These are phyloP conservation scores for Seriola quinqueradiata DNA, from an alignment of 2,113 vertebrate genomes.

Conservation along the genomic window DNA sequence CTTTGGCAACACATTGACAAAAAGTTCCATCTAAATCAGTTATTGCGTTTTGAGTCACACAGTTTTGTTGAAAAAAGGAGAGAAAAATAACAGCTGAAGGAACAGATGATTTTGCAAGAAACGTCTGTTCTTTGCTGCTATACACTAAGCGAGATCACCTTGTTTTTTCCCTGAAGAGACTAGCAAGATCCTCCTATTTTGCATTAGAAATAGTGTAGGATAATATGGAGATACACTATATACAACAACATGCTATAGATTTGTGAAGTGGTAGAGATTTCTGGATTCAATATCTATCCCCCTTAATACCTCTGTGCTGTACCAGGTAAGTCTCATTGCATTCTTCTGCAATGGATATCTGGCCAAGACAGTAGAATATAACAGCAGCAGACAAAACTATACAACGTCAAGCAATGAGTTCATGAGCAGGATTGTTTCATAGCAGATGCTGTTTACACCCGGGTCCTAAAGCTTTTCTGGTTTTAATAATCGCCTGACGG, in stretches of 20 bases:
- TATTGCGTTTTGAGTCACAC: slow-evolving; percentile 42
- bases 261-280: background rate
- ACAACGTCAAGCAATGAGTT: background rate
- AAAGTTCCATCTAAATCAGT: slow-evolving; percentile 29
- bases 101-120: background rate
- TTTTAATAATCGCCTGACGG: no score
- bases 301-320: no score
- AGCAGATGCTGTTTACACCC: no score
- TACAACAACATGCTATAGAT: background rate
- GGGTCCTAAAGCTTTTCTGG: no score
- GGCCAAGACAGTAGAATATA: background rate
- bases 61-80: slow-evolving; percentile 11
- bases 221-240: background rate
- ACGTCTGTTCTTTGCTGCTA: background rate
- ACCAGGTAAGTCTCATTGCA: background rate
- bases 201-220: no score
- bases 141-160: background rate
- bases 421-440: no score
- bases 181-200: background rate
- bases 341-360: background rate
- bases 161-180: background rate
- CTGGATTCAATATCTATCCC: background rate
- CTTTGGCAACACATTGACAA: slow-evolving; percentile 43
- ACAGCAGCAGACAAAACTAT: background rate
- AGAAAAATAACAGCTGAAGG: background rate